Conservation (phyloP, 2,797 vertebrate genomes). For the Spinus pinus region DNA sequence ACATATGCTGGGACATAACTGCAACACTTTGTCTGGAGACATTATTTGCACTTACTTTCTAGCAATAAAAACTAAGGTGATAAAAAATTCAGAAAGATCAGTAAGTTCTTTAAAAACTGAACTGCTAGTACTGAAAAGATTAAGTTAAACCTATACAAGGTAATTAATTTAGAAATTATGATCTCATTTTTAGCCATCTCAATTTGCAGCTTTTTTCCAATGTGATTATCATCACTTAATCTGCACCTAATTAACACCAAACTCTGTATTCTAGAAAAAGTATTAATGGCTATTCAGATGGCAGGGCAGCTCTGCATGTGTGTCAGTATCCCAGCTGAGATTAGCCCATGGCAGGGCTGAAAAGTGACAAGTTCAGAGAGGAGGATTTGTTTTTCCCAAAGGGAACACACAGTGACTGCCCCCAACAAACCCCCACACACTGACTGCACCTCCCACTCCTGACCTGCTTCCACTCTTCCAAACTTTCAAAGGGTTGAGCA, state of each 20-base stretch:
- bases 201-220: constrained; percentile 4
- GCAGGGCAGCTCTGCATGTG: background rate
- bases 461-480: background rate
- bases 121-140: background rate
- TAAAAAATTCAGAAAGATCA: background rate
- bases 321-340: background rate
- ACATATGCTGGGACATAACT: background rate
- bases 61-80: background rate
- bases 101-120: background rate
- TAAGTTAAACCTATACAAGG: background rate
- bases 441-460: background rate
- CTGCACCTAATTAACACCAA: constrained; percentile 20
- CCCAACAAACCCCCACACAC: background rate
- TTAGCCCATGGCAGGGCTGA: background rate
- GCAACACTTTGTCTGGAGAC: background rate
- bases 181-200: background rate
- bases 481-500: background rate
- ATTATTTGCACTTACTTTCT: background rate
- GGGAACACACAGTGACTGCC: background rate
- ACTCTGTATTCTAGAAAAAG: background rate
- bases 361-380: background rate
- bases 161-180: constrained; percentile 34
- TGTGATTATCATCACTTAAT: background rate
- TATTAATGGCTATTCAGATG: background rate
- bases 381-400: background rate